These are phyloP conservation scores for Thelaira solivaga DNA, from an alignment of 2,888 invertebrate species.

Conservation along the genomic window DNA sequence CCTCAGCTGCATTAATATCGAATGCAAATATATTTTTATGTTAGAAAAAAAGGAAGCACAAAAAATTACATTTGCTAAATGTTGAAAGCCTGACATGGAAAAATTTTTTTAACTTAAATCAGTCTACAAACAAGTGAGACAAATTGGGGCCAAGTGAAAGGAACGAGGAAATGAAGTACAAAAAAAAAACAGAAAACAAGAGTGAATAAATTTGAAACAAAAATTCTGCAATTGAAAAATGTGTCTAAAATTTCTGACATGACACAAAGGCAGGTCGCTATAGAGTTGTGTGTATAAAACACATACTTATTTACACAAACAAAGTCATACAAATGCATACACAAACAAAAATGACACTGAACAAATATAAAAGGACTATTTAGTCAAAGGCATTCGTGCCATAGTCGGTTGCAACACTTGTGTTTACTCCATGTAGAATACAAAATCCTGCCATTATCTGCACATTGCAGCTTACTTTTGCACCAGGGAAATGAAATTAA, in stretches of 20 bases:
- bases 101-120: slow-evolving; percentile 21
- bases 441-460: slow-evolving; percentile 24
- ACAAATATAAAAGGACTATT: slow-evolving; percentile 30
- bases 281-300: not conserved
- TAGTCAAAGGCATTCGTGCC: slow-evolving; percentile 27
- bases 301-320: not conserved
- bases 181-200: no score
- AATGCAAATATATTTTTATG: not conserved
- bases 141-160: not conserved
- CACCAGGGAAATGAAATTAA: slow-evolving; percentile 17
- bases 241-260: slow-evolving; percentile 38
- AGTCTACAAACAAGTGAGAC: not conserved
- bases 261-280: slow-evolving; percentile 37
- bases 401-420: slow-evolving; percentile 19
- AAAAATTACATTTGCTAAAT: no score
- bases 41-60: no score
- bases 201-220: slow-evolving; percentile 10
- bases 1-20: no score
- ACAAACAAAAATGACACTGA: slow-evolving; percentile 27
- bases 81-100: slow-evolving; percentile 14
- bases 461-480: slow-evolving; percentile 28
- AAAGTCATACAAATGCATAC: not conserved
- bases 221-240: slow-evolving; percentile 50
- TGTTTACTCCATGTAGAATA: not conserved
- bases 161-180: not conserved